Evolutionary conservation across 2,888 invertebrate species (phyloP).

Genomic region (Eumacrocentrus americanus): DNA sequence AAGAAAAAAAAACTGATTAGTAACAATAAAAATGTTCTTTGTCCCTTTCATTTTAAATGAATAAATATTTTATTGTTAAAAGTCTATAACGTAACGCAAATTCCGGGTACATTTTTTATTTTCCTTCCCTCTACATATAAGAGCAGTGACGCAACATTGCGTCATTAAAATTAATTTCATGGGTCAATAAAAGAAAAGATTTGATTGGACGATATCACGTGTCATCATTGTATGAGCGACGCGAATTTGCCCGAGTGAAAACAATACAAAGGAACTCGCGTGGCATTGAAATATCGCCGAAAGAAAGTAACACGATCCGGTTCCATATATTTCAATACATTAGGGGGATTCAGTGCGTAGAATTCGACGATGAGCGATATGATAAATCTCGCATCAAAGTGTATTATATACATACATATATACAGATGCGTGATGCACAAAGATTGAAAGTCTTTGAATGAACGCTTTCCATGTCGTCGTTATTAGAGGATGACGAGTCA

Average conservation of each 20-base stretch:
- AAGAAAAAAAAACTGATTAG: too few species aligned
- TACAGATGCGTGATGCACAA: not conserved
- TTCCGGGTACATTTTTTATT: too few species aligned
- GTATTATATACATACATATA: not conserved
- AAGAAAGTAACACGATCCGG: constrained; percentile 41
- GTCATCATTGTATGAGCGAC: not conserved
- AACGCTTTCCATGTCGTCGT: constrained; percentile 12
- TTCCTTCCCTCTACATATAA: too few species aligned
- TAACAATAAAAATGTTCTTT: too few species aligned
- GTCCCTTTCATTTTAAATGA: too few species aligned
- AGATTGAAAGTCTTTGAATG: constrained; percentile 11
- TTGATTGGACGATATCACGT: too few species aligned
- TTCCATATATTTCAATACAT: constrained; percentile 49
- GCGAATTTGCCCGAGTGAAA: not conserved
- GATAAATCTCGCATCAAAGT: constrained; percentile 33
- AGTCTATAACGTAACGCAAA: too few species aligned
- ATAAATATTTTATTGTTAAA: too few species aligned
- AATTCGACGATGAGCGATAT: constrained; percentile 39
- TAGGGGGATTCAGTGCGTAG: constrained; percentile 45
- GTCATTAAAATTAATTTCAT: too few species aligned
- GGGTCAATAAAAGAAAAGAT: too few species aligned
- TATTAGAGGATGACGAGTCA: constrained; percentile 3
- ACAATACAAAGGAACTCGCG: constrained; percentile 24
- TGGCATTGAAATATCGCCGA: constrained; percentile 30
- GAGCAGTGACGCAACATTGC: too few species aligned